Evolutionary conservation across 1,140 invertebrate genomes (phyloP).

Genomic region (Cherax quadricarinatus): DNA sequence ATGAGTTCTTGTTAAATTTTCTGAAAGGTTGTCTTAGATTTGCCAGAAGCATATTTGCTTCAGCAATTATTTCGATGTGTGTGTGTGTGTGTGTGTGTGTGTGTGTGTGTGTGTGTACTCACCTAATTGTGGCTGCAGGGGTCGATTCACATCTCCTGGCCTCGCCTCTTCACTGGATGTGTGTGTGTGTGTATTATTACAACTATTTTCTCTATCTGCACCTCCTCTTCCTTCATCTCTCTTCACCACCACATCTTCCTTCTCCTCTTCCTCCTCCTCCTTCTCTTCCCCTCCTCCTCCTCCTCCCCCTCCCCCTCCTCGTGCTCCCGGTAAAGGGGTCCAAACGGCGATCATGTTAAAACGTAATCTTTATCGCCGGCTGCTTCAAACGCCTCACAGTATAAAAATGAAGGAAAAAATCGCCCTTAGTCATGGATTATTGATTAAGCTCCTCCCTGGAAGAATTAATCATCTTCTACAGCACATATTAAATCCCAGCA

Average conservation of each 20-base stretch:
- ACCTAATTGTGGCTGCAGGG: too few species aligned
- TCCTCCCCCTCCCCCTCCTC: background rate
- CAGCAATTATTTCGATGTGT: too few species aligned
- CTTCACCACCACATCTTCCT: background rate
- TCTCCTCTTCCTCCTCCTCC: background rate
- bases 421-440: constrained; percentile 38
- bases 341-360: background rate
- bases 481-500: constrained; percentile 22
- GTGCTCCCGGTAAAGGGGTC: too few species aligned
- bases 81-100: too few species aligned
- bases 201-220: background rate
- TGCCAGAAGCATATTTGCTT: too few species aligned
- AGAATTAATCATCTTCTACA: constrained; percentile 26
- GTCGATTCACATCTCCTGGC: too few species aligned
- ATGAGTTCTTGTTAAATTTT: too few species aligned
- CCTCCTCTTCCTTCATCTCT: background rate
- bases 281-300: background rate
- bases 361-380: background rate
- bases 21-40: too few species aligned
- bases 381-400: background rate
- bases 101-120: too few species aligned
- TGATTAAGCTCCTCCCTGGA: constrained; percentile 18
- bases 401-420: background rate
- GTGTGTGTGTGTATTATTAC: too few species aligned
- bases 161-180: too few species aligned